Conservation (phyloP, 2,888 invertebrate species). For the Philaethria dido region DNA sequence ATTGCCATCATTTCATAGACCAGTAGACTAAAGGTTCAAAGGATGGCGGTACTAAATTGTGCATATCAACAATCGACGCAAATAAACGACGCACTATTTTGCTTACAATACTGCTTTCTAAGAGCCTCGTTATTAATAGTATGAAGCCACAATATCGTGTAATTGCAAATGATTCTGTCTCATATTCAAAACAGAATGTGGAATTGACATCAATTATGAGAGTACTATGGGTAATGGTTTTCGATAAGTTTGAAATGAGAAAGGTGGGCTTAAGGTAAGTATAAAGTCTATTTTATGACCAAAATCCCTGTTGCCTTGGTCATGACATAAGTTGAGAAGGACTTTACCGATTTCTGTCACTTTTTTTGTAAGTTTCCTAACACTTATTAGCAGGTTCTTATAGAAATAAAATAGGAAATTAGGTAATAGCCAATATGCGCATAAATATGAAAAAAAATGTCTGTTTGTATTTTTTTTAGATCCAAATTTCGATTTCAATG, state of each 20-base stretch:
- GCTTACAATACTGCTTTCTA: conserved; percentile 79
- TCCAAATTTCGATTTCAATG: no score
- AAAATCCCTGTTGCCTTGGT: no score
- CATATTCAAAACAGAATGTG: conserved; percentile 50
- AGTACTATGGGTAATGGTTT: conserved; percentile 4
- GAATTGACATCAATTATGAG: conserved; percentile 20
- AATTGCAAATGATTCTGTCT: conserved; percentile 83
- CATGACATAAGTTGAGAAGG: no score
- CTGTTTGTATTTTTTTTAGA: no score
- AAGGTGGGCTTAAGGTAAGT: not conserved
- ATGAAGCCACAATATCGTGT: conserved; percentile 82
- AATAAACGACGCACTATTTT: conserved; percentile 71
- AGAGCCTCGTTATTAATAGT: conserved; percentile 68
- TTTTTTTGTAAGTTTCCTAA: no score
- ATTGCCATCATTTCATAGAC: conserved; percentile 44
- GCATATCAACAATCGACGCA: conserved; percentile 64
- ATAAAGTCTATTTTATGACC: not conserved
- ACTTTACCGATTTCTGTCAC: no score
- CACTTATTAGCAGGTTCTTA: no score
- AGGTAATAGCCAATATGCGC: no score
- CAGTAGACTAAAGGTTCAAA: conserved; percentile 40
- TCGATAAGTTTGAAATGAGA: conserved; percentile 3
- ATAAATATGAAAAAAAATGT: no score
- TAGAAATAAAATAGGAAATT: no score
- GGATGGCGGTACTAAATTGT: conserved; percentile 47